Conservation (phyloP, 2,113 vertebrate species). For the Manacus vitellinus region DNA sequence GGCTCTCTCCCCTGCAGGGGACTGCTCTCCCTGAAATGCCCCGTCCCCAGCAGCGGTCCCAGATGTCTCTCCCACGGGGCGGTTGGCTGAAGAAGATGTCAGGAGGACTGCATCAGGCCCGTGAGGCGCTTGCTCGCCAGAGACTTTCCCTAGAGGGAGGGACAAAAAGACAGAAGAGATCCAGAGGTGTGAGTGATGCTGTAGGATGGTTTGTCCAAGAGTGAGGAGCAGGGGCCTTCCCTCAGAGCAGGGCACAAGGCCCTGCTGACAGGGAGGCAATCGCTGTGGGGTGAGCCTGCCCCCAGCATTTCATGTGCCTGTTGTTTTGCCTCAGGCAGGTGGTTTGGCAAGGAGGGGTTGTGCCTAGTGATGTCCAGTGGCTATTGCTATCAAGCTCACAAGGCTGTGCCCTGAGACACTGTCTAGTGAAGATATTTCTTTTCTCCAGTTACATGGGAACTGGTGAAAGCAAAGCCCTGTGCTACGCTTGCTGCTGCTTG, state of each 20-base stretch:
- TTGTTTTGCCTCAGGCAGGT: background rate
- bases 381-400: background rate
- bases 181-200: background rate
- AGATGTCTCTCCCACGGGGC: conserved; percentile 20
- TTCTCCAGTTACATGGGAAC: background rate
- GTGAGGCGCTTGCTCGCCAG: conserved; percentile 93
- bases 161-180: conserved; percentile 26
- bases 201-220: background rate
- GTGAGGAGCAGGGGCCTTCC: background rate
- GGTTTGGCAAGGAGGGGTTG: background rate
- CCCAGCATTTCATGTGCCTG: background rate
- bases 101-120: conserved; percentile 97
- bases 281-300: accelerated
- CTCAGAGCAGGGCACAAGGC: accelerated
- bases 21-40: conserved; percentile 44
- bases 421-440: background rate
- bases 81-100: conserved; percentile 66
- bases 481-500: accelerated
- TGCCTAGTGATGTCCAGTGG: background rate
- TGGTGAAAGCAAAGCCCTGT: background rate
- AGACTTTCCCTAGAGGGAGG: conserved; percentile 87
- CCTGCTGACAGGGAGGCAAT: background rate
- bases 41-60: conserved; percentile 31
- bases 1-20: conserved; percentile 41
- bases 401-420: background rate